Conservation (phyloP, 2,888 invertebrate species). For the Lasioglossum calceatum region DNA sequence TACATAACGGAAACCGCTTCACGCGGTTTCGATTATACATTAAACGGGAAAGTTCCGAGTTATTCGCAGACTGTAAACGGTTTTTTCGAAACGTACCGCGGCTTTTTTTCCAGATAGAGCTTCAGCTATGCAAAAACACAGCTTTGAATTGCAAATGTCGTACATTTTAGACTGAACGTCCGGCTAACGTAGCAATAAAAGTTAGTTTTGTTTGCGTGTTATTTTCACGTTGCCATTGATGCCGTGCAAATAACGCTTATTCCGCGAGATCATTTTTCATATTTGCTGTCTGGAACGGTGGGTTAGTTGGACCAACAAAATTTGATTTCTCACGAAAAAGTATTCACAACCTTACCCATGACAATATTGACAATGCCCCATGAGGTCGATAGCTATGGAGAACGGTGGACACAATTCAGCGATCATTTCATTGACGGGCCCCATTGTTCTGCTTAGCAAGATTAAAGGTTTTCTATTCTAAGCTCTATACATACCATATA, state of each 20-base stretch:
- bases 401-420: not conserved
- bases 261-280: not conserved
- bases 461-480: not conserved
- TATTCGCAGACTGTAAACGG: not conserved
- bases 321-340: not conserved
- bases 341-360: not conserved
- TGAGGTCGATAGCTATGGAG: not conserved
- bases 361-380: not conserved
- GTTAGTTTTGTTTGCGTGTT: not conserved
- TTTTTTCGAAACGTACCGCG: constrained; percentile 1
- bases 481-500: not conserved
- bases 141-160: constrained; percentile 13
- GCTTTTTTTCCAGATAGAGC: not conserved
- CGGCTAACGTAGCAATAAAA: constrained; percentile 1
- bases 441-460: not conserved
- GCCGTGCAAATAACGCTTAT: not conserved
- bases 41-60: constrained; percentile 1
- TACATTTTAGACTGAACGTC: not conserved
- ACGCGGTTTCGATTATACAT: not conserved
- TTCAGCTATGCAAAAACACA: not conserved
- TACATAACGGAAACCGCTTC: not conserved
- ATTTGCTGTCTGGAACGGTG: not conserved
- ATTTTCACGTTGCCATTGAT: not conserved
- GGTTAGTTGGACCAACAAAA: not conserved
- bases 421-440: not conserved